Evolutionary conservation across 2,888 invertebrate genomes (phyloP).

Genomic region (Pseudoips prasinana): DNA sequence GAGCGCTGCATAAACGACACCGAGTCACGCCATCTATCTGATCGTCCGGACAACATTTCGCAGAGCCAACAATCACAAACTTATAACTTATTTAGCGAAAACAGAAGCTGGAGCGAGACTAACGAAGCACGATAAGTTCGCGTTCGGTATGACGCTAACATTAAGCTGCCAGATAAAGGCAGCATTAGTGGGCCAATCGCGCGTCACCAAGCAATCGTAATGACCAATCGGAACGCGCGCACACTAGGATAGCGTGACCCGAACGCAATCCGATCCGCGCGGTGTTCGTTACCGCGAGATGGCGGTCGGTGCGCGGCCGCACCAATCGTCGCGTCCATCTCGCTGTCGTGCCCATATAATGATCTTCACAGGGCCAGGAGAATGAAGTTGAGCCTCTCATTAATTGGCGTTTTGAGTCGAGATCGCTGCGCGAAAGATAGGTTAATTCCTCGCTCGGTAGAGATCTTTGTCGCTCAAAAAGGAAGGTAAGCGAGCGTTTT

Average conservation of each 20-base stretch:
- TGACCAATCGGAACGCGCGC: constrained; percentile 69
- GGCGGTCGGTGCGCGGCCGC: constrained; percentile 68
- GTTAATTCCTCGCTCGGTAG: constrained; percentile 78
- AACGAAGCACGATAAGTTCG: constrained; percentile 72
- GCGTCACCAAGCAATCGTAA: constrained; percentile 67
- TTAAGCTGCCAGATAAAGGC: constrained; percentile 65
- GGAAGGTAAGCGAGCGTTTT: constrained; percentile 78
- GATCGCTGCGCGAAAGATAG: constrained; percentile 80
- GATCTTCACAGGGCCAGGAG: constrained; percentile 81
- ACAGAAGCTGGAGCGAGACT: constrained; percentile 71
- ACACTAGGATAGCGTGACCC: constrained; percentile 80
- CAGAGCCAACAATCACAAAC: constrained; percentile 64
- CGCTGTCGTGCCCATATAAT: constrained; percentile 82
- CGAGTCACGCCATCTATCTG: constrained; percentile 80
- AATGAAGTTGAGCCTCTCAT: constrained; percentile 82
- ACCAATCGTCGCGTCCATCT: constrained; percentile 80
- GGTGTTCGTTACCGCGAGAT: constrained; percentile 80
- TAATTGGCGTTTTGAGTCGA: constrained; percentile 82
- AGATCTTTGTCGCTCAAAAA: constrained; percentile 81
- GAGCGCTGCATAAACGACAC: constrained; percentile 71
- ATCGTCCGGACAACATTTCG: constrained; percentile 68
- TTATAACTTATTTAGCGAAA: constrained; percentile 79
- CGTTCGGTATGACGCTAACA: constrained; percentile 71
- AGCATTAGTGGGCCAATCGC: constrained; percentile 71
- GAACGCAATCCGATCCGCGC: constrained; percentile 76